These are phyloP conservation scores for Rugalucina vietnamica DNA, from an alignment of 2,888 invertebrate genomes.

Conservation along the genomic window DNA sequence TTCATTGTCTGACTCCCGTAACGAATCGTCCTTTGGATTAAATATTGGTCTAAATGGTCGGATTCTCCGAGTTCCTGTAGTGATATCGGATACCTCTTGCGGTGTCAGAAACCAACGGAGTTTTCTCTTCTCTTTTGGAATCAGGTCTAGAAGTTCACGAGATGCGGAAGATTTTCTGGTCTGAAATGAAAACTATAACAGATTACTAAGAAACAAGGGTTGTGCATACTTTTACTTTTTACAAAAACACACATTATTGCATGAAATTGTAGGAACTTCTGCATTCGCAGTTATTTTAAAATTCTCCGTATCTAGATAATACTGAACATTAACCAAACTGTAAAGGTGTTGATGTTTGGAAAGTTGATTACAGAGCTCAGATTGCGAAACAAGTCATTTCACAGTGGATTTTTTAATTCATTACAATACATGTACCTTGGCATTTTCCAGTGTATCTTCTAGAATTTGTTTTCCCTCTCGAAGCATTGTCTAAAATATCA, in stretches of 20 bases:
- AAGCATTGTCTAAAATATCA: conserved; percentile 37
- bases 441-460: neutral
- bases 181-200: conserved; percentile 22
- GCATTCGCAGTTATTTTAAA: too few relatives aligned
- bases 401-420: too few relatives aligned
- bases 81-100: conserved; percentile 50
- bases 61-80: conserved; percentile 38
- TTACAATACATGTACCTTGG: conserved; percentile 17
- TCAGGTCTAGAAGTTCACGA: conserved; percentile 33
- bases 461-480: conserved; percentile 37
- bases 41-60: conserved; percentile 30
- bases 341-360: too few relatives aligned
- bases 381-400: too few relatives aligned
- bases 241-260: too few relatives aligned
- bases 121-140: conserved; percentile 59
- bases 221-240: too few relatives aligned
- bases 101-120: conserved; percentile 65
- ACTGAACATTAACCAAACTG: too few relatives aligned
- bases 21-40: conserved; percentile 1
- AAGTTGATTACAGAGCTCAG: too few relatives aligned
- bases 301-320: neutral
- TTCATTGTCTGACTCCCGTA: neutral
- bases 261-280: too few relatives aligned
- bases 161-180: conserved; percentile 41
- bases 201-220: too few relatives aligned